These are phyloP conservation scores for Acheta domesticus DNA, from an alignment of 2,888 invertebrate species.

Conservation along the genomic window DNA sequence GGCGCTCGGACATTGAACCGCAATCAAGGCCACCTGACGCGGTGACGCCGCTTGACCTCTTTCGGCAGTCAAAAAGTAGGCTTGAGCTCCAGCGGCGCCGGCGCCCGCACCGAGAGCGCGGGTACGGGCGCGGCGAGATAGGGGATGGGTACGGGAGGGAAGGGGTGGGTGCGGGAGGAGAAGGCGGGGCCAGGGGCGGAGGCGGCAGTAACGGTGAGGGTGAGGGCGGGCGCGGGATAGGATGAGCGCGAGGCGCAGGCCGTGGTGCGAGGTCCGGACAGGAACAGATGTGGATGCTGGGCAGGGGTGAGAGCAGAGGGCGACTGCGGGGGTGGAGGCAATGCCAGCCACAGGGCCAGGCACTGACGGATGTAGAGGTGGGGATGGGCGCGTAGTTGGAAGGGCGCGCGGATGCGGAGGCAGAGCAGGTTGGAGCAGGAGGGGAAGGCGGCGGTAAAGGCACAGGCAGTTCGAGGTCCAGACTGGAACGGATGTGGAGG, in stretches of 20 bases:
- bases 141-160: background rate
- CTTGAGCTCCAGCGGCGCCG: background rate
- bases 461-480: too few species aligned
- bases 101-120: background rate
- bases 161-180: background rate
- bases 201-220: background rate
- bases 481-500: too few species aligned
- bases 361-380: too few species aligned
- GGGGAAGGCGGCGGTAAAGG: too few species aligned
- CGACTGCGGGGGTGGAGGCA: too few species aligned
- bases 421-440: too few species aligned
- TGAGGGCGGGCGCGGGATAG: background rate
- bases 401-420: too few species aligned
- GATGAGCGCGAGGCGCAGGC: background rate
- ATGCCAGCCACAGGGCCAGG: too few species aligned
- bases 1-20: background rate
- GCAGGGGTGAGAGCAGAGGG: background rate
- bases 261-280: background rate
- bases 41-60: background rate
- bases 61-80: constrained; percentile 1
- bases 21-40: constrained; percentile 18
- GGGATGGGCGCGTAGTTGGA: too few species aligned
- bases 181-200: background rate
- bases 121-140: background rate
- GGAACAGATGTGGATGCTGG: background rate